Evolutionary conservation across 1,140 invertebrate genomes (phyloP).

Genomic region (Antheraea mylitta): DNA sequence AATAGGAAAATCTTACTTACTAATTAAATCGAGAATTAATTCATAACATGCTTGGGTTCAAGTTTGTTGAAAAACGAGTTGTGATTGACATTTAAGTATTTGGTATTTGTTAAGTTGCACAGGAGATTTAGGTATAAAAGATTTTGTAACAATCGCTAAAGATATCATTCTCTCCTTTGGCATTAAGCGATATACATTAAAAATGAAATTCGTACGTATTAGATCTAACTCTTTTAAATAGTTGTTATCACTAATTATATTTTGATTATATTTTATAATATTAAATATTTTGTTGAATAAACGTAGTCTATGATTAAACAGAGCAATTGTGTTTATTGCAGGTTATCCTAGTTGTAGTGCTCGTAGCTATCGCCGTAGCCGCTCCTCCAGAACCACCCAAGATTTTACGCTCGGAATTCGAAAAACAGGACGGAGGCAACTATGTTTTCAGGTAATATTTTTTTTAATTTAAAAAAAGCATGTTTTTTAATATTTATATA

Average conservation of each 20-base stretch:
- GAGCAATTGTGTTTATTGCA: slow-evolving; percentile 25
- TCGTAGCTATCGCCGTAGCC: slow-evolving; percentile 52
- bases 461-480: too few species aligned
- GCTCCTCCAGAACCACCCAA: slow-evolving; percentile 37
- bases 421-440: slow-evolving; percentile 51
- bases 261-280: not conserved
- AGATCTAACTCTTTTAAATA: not conserved
- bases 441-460: slow-evolving; percentile 52
- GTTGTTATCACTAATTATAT: not conserved
- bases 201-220: slow-evolving; percentile 64
- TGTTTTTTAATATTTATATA: too few species aligned
- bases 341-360: slow-evolving; percentile 62
- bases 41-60: not conserved
- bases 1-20: too few species aligned
- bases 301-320: too few species aligned
- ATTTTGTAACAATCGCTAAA: slow-evolving; percentile 45
- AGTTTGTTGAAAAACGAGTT: not conserved
- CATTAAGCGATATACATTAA: slow-evolving; percentile 48
- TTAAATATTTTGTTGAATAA: not conserved
- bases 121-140: slow-evolving; percentile 59
- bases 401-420: slow-evolving; percentile 59
- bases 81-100: slow-evolving; percentile 1
- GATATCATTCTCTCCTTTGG: slow-evolving; percentile 64
- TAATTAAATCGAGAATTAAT: not conserved
- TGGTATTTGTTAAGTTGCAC: not conserved